Evolutionary conservation across 1,140 invertebrate species (phyloP).

Genomic region (Macrotrachela quadricornifera): DNA sequence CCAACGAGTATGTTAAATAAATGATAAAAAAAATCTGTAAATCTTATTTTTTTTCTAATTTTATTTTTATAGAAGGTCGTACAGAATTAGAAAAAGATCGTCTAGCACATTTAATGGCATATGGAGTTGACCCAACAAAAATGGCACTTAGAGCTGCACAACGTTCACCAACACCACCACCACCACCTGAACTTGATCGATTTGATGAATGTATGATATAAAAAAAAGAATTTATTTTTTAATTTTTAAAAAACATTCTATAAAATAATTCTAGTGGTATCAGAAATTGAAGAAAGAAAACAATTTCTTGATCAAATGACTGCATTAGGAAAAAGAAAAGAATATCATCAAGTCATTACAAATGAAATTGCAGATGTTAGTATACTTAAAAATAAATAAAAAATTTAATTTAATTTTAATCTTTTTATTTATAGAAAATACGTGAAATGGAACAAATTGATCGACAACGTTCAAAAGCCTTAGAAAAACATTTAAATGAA

Average conservation of each 20-base stretch:
- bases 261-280: background rate
- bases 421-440: background rate
- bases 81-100: slow-evolving; percentile 6
- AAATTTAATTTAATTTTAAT: background rate
- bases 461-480: background rate
- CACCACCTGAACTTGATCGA: background rate
- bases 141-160: background rate
- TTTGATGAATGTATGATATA: slow-evolving; percentile 6
- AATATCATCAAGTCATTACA: slow-evolving; percentile 4
- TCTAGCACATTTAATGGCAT: slow-evolving; percentile 6
- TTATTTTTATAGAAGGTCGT: background rate
- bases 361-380: slow-evolving; percentile 5
- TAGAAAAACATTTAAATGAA: background rate
- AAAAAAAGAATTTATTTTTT: background rate
- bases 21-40: too few species aligned
- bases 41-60: background rate
- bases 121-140: slow-evolving; percentile 1
- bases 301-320: slow-evolving; percentile 6
- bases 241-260: background rate
- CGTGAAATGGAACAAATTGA: slow-evolving; percentile 8
- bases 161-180: background rate
- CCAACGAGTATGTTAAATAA: background rate
- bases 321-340: background rate
- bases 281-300: slow-evolving; percentile 3
- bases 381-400: background rate